Percentiles rank a stretch among this genome's conserved stretches.
Evolutionary conservation across 1,140 invertebrate species (phyloP).

Genomic region (Elymnias hypermnestra): DNA sequence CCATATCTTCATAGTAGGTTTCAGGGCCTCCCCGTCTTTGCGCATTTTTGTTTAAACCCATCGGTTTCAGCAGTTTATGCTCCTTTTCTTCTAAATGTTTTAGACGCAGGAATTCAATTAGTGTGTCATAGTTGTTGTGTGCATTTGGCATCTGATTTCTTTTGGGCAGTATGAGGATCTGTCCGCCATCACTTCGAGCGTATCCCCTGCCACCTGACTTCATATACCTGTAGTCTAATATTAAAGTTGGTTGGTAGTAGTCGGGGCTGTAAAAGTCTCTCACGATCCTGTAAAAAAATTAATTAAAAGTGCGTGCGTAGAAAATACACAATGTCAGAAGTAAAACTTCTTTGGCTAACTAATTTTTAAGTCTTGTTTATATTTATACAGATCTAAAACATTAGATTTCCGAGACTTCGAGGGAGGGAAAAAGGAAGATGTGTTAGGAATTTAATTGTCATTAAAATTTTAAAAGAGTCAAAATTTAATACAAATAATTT

Average conservation of each 20-base stretch:
- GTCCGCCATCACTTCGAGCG: constrained; percentile 42
- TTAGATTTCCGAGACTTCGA: too few species aligned
- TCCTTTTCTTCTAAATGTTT: constrained; percentile 31
- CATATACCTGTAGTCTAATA: constrained; percentile 55
- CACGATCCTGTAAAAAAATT: constrained; percentile 38
- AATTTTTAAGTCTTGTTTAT: too few species aligned
- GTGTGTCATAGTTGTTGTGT: constrained; percentile 35
- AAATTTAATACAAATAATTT: too few species aligned
- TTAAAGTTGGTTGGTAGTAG: constrained; percentile 43
- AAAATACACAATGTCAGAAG: too few species aligned
- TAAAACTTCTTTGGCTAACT: too few species aligned
- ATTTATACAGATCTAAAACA: too few species aligned
- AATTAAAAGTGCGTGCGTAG: too few species aligned
- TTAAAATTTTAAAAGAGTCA: too few species aligned
- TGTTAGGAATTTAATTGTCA: too few species aligned
- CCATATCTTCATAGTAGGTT: background rate
- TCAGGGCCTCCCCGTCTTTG: background rate
- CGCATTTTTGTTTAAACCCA: background rate
- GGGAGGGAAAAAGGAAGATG: background rate
- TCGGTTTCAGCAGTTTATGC: too few species aligned
- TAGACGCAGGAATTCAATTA: constrained; percentile 43
- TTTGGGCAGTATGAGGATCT: constrained; percentile 49
- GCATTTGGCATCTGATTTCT: constrained; percentile 13
- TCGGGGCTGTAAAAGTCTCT: constrained; percentile 46
- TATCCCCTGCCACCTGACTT: constrained; percentile 53